phyloP scores from a whole-genome alignment of 2,797 vertebrate genomes.

The Diglossa cyanea region DNA sequence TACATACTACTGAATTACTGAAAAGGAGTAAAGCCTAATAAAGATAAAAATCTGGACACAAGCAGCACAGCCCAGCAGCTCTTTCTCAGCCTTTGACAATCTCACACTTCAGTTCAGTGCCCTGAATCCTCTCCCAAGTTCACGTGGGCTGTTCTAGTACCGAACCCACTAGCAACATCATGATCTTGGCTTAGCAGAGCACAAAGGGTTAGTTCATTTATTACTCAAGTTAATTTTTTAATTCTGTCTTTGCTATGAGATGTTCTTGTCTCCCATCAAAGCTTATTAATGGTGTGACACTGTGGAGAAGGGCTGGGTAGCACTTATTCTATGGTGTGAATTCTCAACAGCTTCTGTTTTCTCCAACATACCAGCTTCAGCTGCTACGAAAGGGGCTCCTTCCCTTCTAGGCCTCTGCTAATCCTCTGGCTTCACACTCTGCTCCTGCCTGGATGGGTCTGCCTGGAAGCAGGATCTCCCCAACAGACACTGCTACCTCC shows the following conservation, averaged over 20 bases:
- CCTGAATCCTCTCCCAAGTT: not conserved
- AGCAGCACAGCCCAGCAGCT: not conserved
- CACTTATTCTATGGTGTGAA: not conserved
- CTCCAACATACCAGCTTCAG: not conserved
- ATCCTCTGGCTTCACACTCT: constrained; percentile 11
- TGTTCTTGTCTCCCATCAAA: not conserved
- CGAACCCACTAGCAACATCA: not conserved
- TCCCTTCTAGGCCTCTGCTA: not conserved
- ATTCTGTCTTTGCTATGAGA: not conserved
- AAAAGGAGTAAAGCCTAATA: not conserved
- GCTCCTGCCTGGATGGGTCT: rapidly evolving
- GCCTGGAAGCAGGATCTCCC: not conserved
- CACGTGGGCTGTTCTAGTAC: not conserved
- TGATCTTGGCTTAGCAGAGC: not conserved
- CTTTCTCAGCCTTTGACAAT: not conserved
- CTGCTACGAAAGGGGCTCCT: not conserved
- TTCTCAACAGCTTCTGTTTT: not conserved
- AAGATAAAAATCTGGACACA: not conserved
- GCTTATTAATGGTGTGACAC: not conserved
- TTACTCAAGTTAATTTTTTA: not conserved
- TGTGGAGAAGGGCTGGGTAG: not conserved
- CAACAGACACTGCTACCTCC: not conserved
- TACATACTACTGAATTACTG: not conserved
- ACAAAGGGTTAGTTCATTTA: not conserved
- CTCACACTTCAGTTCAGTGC: not conserved